A percentile compares a stretch with the other conserved stretches of the same genome.
Conservation (phyloP, 2,113 vertebrate species). For the Camelus bactrianus region DNA sequence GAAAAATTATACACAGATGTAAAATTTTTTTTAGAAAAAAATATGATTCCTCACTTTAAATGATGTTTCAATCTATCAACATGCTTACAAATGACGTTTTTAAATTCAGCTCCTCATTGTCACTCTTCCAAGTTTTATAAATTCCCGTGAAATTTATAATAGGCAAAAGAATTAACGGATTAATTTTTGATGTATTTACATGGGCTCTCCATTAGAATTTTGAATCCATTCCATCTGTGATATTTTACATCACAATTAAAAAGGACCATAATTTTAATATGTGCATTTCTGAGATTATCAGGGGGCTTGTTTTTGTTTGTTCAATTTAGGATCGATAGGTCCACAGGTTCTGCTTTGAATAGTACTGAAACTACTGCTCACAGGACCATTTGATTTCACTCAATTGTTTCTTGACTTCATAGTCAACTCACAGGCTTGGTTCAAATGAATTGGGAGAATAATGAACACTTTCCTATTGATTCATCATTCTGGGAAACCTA, state of each 20-base stretch:
- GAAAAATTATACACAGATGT: background rate
- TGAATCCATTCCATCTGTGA: background rate
- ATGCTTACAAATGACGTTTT: background rate
- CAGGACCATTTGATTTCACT: background rate
- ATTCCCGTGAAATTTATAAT: background rate
- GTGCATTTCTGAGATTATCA: background rate
- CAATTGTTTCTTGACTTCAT: background rate
- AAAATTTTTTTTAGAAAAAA: background rate
- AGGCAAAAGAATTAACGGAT: background rate
- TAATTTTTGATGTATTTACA: background rate
- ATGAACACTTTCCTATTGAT: background rate
- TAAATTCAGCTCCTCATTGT: background rate
- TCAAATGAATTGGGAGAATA: slow-evolving; percentile 3
- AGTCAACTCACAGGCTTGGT: background rate
- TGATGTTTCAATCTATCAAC: background rate
- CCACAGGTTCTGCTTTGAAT: background rate
- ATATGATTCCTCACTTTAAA: background rate
- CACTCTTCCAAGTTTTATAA: background rate
- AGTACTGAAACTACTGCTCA: background rate
- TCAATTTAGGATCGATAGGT: background rate
- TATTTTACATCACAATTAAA: background rate
- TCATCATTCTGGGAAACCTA: background rate
- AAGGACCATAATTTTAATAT: background rate
- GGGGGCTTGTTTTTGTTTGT: background rate
- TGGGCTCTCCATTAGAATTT: background rate